Percentiles rank a stretch among this genome's conserved stretches.
Evolutionary conservation across 2,797 vertebrate species (phyloP).

Genomic region (Myiotriccus ornatus): DNA sequence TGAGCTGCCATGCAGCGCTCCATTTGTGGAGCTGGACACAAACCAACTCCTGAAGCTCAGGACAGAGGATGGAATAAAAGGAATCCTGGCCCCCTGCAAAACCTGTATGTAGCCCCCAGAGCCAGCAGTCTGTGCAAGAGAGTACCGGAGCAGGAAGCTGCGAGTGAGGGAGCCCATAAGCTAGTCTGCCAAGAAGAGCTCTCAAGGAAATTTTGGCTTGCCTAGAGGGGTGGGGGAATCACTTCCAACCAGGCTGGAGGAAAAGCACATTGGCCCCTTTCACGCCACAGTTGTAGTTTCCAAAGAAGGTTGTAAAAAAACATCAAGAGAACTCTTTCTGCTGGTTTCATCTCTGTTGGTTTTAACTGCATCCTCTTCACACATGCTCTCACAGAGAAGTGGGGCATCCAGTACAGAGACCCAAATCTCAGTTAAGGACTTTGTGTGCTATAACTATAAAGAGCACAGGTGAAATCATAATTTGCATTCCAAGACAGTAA

Average conservation of each 20-base stretch:
- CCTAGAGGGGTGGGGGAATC: neutral
- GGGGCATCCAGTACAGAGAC: neutral
- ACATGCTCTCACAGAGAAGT: neutral
- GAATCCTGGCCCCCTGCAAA: neutral
- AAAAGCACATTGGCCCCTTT: neutral
- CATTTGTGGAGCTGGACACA: neutral
- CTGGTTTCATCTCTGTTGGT: neutral
- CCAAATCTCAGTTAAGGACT: neutral
- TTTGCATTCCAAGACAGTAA: neutral
- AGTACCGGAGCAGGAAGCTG: neutral
- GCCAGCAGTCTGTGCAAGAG: neutral
- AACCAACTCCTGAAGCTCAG: neutral
- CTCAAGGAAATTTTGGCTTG: neutral
- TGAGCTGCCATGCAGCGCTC: neutral
- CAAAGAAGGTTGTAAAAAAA: neutral
- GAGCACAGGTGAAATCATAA: neutral
- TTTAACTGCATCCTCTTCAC: neutral
- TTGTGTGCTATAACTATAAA: neutral
- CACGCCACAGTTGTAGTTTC: neutral
- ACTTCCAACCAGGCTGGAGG: neutral
- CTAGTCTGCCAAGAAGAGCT: neutral
- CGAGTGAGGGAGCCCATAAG: accelerated
- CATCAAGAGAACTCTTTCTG: neutral
- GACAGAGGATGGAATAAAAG: neutral
- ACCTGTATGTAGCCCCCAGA: neutral